These are phyloP conservation scores for Pteruthius melanotis DNA, from an alignment of 2,113 vertebrate genomes.

Conservation along the genomic window DNA sequence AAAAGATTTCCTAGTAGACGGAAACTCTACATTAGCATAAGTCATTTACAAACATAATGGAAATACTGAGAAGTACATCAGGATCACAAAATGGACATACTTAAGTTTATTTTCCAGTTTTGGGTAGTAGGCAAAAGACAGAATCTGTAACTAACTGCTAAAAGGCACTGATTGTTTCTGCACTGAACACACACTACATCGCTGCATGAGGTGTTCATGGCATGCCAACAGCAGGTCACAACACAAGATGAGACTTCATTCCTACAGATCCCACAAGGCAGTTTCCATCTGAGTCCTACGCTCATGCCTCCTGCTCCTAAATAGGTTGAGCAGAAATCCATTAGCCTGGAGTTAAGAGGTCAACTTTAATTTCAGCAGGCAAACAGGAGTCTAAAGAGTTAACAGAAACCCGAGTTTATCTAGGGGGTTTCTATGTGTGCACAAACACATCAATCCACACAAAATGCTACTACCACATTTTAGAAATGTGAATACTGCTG, in stretches of 20 bases:
- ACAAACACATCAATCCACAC: neutral
- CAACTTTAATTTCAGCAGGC: too few species aligned
- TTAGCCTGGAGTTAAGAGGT: neutral
- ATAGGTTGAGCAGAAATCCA: neutral
- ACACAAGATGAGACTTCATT: neutral
- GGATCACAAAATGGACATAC: neutral
- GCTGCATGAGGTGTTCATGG: too few species aligned
- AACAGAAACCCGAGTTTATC: neutral
- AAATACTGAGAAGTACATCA: neutral
- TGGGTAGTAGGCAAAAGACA: neutral
- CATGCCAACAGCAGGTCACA: neutral
- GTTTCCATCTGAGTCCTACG: rapidly evolving
- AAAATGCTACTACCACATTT: neutral
- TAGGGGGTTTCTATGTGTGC: neutral
- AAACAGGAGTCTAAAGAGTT: too few species aligned
- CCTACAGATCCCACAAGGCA: neutral
- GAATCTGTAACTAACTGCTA: neutral
- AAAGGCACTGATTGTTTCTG: neutral
- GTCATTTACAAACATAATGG: neutral
- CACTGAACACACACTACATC: neutral
- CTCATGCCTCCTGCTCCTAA: neutral
- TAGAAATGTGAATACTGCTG: neutral
- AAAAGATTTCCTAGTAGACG: neutral
- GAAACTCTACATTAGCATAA: neutral
- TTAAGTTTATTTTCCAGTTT: neutral